These are phyloP conservation scores for Malurus cyaneus DNA, from an alignment of 2,113 vertebrate genomes.

Conservation along the genomic window DNA sequence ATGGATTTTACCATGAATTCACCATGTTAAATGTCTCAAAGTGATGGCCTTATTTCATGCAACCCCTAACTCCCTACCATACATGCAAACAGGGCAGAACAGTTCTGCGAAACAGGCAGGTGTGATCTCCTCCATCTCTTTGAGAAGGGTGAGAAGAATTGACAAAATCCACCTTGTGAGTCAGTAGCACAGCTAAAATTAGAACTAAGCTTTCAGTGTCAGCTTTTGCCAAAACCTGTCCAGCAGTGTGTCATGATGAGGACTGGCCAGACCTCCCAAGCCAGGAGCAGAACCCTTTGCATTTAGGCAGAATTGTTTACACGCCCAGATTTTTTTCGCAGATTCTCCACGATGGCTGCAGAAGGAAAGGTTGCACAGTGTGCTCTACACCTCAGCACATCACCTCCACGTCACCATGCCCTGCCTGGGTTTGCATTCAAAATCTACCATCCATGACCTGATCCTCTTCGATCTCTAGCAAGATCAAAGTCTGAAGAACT, in stretches of 20 bases:
- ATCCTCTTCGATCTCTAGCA: neutral
- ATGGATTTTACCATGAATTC: neutral
- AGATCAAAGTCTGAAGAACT: slow-evolving; percentile 35
- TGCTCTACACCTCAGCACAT: neutral
- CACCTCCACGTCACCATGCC: neutral
- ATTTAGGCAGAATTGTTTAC: neutral
- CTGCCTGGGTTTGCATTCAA: neutral
- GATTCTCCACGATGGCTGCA: neutral
- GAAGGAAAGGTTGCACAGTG: neutral
- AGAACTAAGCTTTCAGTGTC: neutral
- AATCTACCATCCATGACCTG: neutral
- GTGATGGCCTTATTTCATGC: neutral
- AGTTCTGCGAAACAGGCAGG: neutral
- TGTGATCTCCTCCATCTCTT: neutral
- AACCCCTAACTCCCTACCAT: neutral
- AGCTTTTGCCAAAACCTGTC: neutral
- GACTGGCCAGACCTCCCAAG: neutral
- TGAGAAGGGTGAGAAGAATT: neutral
- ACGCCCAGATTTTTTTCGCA: neutral
- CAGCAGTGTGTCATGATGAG: neutral
- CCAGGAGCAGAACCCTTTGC: neutral
- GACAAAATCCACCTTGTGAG: neutral
- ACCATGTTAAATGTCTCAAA: neutral
- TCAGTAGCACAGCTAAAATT: neutral
- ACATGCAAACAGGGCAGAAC: neutral